phyloP scores from a whole-genome alignment of 2,113 vertebrate genomes.

The Pelmatolapia mariae region DNA sequence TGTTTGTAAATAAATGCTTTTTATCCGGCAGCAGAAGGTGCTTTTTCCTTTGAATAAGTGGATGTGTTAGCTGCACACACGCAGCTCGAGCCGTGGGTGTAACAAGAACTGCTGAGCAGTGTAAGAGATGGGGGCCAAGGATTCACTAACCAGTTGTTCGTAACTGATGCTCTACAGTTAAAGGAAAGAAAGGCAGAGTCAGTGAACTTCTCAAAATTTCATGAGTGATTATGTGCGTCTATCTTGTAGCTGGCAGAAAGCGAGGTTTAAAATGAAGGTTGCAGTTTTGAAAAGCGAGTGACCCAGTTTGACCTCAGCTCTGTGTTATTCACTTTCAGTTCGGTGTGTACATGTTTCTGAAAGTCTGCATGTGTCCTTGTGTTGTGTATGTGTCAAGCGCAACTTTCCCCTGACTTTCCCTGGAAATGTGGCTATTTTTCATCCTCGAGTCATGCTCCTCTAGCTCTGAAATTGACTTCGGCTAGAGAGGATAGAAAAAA shows the following conservation, averaged over 20 bases:
- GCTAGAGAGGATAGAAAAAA: background rate
- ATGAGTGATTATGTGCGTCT: slow-evolving; percentile 16
- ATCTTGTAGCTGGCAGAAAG: background rate
- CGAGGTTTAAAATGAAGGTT: background rate
- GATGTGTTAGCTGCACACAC: slow-evolving; percentile 7
- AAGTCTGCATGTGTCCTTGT: background rate
- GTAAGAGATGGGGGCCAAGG: slow-evolving; percentile 15
- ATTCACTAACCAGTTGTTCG: slow-evolving; percentile 25
- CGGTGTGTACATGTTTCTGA: background rate
- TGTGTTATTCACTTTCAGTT: background rate
- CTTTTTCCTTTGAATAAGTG: slow-evolving; percentile 7
- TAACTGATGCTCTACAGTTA: background rate
- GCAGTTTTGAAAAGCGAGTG: slow-evolving; percentile 1
- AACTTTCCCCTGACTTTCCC: slow-evolving; percentile 21
- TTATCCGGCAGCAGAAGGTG: background rate
- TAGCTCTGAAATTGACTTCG: background rate
- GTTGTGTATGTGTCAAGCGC: background rate
- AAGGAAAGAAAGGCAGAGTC: slow-evolving; percentile 19
- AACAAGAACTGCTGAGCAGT: slow-evolving; percentile 16
- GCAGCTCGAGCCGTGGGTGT: background rate
- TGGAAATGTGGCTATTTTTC: slow-evolving; percentile 3
- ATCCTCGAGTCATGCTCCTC: slow-evolving; percentile 2
- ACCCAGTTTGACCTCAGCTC: background rate
- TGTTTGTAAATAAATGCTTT: slow-evolving; percentile 5
- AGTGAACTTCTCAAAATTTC: slow-evolving; percentile 39